phyloP scores from a whole-genome alignment of 2,888 invertebrate genomes.

The Dynastes maya region DNA sequence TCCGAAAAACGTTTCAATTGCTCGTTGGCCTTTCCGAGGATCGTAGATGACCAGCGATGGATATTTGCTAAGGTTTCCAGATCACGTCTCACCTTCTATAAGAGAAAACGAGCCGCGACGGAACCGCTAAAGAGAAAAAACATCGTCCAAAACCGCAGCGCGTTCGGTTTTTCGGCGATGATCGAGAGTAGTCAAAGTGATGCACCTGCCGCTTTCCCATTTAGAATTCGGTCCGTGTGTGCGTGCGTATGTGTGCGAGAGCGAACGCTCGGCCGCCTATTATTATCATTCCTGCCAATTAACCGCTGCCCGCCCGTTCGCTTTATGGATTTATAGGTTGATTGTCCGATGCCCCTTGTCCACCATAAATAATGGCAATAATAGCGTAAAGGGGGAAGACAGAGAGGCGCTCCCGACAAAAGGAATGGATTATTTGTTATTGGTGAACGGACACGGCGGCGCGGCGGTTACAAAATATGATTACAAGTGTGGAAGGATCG shows the following conservation, averaged over 20 bases:
- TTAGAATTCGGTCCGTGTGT: conserved; percentile 34
- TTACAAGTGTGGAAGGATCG: neutral
- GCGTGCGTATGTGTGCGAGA: conserved; percentile 10
- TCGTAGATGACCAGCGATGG: too few relatives aligned
- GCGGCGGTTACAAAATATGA: conserved; percentile 8
- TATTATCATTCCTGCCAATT: conserved; percentile 57
- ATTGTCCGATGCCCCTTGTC: conserved; percentile 53
- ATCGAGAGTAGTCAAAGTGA: conserved; percentile 27
- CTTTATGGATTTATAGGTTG: conserved; percentile 57
- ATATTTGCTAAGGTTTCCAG: conserved; percentile 17
- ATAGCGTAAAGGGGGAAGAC: conserved; percentile 29
- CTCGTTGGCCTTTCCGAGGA: neutral
- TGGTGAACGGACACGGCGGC: conserved; percentile 5
- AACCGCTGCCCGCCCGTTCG: conserved; percentile 54
- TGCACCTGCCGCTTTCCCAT: conserved; percentile 43
- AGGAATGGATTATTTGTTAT: conserved; percentile 43
- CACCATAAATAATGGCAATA: conserved; percentile 46
- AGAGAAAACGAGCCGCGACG: conserved; percentile 18
- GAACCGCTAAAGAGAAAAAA: conserved; percentile 1
- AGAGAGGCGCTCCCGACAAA: conserved; percentile 32
- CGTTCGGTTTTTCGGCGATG: conserved; percentile 31
- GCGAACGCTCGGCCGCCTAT: conserved; percentile 52
- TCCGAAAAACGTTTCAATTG: neutral
- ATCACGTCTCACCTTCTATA: conserved; percentile 13
- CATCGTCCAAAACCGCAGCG: conserved; percentile 24